These are phyloP conservation scores for Narcine bancroftii DNA, from an alignment of 2,113 vertebrate species.

Conservation along the genomic window DNA sequence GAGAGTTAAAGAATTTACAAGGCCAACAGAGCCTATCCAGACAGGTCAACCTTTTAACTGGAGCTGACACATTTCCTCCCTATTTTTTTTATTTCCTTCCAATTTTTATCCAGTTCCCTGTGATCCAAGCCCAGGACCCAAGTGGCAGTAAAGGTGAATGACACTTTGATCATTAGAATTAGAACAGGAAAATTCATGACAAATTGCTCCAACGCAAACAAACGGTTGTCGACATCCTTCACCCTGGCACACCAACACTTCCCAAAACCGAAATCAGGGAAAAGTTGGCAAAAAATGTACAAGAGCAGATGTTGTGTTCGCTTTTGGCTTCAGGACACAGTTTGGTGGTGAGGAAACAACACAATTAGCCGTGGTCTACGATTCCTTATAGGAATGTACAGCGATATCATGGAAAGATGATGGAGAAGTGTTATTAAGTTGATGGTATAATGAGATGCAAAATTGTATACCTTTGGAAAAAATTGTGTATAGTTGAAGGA, in stretches of 20 bases:
- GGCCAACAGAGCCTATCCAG: background rate
- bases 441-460: slow-evolving; percentile 61
- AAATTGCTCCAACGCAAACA: no score
- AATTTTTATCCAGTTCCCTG: no score
- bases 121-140: no score
- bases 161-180: no score
- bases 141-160: no score
- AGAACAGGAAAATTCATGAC: no score
- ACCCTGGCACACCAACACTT: slow-evolving; percentile 93
- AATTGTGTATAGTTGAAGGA: no score
- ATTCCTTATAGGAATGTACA: slow-evolving; percentile 89
- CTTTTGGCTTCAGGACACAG: slow-evolving; percentile 95
- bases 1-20: background rate
- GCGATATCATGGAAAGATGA: slow-evolving; percentile 95
- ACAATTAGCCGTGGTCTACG: slow-evolving; percentile 96
- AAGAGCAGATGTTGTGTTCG: slow-evolving; percentile 98
- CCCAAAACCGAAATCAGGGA: slow-evolving; percentile 97
- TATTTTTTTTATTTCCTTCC: no score
- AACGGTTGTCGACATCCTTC: slow-evolving; percentile 95
- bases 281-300: slow-evolving; percentile 97
- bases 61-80: background rate
- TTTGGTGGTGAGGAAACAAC: slow-evolving; percentile 97
- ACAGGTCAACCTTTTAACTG: background rate
- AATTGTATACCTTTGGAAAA: background rate
- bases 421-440: no score